phyloP scores from a whole-genome alignment of 2,888 invertebrate species.

The Limenitis camilla region DNA sequence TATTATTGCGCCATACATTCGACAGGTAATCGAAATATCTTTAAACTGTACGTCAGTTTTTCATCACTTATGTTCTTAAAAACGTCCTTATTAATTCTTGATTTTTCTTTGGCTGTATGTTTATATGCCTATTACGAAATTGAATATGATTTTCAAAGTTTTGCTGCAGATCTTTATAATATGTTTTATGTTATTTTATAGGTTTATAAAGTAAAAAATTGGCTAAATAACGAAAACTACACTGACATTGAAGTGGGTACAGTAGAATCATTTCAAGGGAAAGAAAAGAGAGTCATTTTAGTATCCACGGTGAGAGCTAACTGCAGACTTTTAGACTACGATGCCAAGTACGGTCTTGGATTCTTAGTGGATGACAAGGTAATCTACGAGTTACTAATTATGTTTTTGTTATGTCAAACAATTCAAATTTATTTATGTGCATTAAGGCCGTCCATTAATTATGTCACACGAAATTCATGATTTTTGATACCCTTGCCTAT shows the following conservation, averaged over 20 bases:
- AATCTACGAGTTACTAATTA: not conserved
- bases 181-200: no score
- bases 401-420: not conserved
- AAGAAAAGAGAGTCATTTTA: conserved; percentile 87
- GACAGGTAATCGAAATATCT: conserved; percentile 78
- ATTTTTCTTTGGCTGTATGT: no score
- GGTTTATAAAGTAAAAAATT: conserved; percentile 65
- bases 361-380: conserved; percentile 70
- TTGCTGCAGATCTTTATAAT: no score
- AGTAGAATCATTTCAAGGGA: conserved; percentile 91
- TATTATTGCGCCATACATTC: conserved; percentile 92
- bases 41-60: no score
- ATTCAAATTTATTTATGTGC: not conserved
- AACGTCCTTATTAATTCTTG: no score
- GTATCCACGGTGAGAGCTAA: conserved; percentile 86
- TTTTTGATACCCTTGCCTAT: not conserved
- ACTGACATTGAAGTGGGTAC: conserved; percentile 81
- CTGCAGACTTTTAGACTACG: conserved; percentile 52
- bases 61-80: no score
- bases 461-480: not conserved
- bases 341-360: conserved; percentile 71
- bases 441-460: not conserved
- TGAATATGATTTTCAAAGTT: no score
- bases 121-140: no score
- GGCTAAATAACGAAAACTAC: conserved; percentile 43